Evolutionary conservation across 2,113 vertebrate species (phyloP), one percentile per base, ranked within the genome.

Genomic region (Bambusicola thoracicus): DNA sequence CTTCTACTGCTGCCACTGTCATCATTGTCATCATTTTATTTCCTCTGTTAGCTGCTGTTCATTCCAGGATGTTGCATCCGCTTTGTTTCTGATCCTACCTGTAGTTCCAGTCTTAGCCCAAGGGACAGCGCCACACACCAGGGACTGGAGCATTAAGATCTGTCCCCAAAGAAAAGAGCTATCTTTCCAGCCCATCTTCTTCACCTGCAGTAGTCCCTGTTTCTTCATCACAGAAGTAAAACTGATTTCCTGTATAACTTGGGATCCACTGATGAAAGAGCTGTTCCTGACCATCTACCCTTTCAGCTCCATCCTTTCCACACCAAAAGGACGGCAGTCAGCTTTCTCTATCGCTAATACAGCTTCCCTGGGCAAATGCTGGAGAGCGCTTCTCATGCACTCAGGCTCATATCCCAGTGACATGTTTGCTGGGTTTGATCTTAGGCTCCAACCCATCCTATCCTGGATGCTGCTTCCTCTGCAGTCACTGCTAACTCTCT

Each of bases 161-260:
- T 18, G 34, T 70, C 13, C n/a, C 30, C 61, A 32, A 32, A n/a
- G 18, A 46, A 2, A 0, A 8, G 6, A 14, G 22, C 15, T 44
- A 30, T 20, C 32, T 41, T 22, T 51, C n/a, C 59, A 62, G 29
- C 24, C 20, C 0, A 0, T n/a, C 36, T 38, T 30, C 7, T 83
- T 83, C 61, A 32, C 24, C 49, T 41, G 2, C 22, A 19, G 13
- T 17, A 70, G 51, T 15, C 40, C 36, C 58, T 10, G 8, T 41
- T 75, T 63, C 43, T 34, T 74, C 19, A 27, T 13, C 3, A 49
- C 6, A 61, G 34, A 41, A 72, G 20, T 34, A 36, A 27, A 6
- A 58, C 7, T 29, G 49, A 53, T 21, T 27, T 55, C 10, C 48
- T 62, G 48, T 43, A 18, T 6, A 13, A 62, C 21, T 3, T 13